Percentiles rank a stretch among this genome's conserved stretches.
phyloP scores from a whole-genome alignment of 2,888 invertebrate species.

The Lasioglossum lativentre region DNA sequence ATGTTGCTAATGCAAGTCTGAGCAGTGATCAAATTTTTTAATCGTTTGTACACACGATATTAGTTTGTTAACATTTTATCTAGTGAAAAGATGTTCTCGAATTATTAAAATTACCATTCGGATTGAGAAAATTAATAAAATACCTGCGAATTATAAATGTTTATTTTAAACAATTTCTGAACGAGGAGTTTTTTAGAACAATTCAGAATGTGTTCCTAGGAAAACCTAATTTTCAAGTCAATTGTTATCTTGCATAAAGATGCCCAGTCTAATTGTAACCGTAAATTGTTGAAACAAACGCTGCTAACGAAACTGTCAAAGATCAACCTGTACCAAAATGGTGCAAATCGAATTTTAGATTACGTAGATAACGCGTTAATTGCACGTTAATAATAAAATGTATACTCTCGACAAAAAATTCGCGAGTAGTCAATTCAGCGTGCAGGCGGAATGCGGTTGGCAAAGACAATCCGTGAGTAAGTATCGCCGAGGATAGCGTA shows the following conservation, averaged over 20 bases:
- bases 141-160: not conserved
- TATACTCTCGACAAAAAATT: slow-evolving; percentile 13
- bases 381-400: not conserved
- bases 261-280: too few relatives aligned
- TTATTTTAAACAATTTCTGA: not conserved
- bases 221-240: too few relatives aligned
- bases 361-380: not conserved
- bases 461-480: slow-evolving; percentile 47
- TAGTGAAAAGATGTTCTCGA: too few relatives aligned
- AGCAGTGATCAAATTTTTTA: too few relatives aligned
- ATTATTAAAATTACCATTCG: too few relatives aligned
- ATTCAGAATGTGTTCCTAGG: too few relatives aligned
- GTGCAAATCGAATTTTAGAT: not conserved
- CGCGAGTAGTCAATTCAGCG: slow-evolving; percentile 9
- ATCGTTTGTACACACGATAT: not conserved
- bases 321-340: not conserved
- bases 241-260: not conserved
- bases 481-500: slow-evolving; percentile 58
- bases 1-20: too few relatives aligned
- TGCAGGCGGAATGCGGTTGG: slow-evolving; percentile 41
- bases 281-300: too few relatives aligned
- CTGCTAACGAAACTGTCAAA: too few relatives aligned
- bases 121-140: not conserved
- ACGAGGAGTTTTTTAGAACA: not conserved
- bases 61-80: not conserved